phyloP scores from a whole-genome alignment of 2,113 vertebrate species.

The Cyphomyrus discorhynchus region DNA sequence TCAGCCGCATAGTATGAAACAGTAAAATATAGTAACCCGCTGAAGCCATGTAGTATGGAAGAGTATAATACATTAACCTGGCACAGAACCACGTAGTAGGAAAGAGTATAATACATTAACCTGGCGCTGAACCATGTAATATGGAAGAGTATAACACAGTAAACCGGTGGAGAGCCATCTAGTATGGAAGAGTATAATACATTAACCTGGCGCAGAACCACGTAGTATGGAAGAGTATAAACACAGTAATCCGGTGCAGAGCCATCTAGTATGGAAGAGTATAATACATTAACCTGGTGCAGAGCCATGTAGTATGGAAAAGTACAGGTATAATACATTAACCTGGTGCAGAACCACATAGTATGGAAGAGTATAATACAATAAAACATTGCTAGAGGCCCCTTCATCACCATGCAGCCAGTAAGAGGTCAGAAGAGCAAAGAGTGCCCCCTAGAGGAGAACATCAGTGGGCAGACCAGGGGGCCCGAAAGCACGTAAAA shows the following conservation, averaged over 20 bases:
- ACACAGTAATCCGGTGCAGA: background rate
- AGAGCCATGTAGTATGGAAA: background rate
- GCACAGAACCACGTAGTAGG: rapidly evolving
- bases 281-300: rapidly evolving
- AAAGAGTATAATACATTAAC: background rate
- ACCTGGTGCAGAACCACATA: background rate
- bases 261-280: background rate
- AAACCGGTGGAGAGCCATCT: rapidly evolving
- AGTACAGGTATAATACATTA: background rate
- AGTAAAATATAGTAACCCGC: too few species aligned
- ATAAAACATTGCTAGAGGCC: background rate
- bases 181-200: background rate
- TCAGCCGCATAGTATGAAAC: too few species aligned
- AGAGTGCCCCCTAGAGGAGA: background rate
- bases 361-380: background rate
- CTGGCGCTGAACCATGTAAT: background rate
- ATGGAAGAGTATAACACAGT: background rate
- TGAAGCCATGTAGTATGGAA: too few species aligned
- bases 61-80: too few species aligned
- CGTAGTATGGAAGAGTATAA: background rate
- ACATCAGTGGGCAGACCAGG: background rate
- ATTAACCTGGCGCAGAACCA: background rate
- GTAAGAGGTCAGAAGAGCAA: background rate
- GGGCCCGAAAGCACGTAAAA: background rate
- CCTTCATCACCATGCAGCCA: background rate